These are phyloP conservation scores for Erythrocercus mccallii DNA, from an alignment of 2,113 vertebrate genomes.

Conservation along the genomic window DNA sequence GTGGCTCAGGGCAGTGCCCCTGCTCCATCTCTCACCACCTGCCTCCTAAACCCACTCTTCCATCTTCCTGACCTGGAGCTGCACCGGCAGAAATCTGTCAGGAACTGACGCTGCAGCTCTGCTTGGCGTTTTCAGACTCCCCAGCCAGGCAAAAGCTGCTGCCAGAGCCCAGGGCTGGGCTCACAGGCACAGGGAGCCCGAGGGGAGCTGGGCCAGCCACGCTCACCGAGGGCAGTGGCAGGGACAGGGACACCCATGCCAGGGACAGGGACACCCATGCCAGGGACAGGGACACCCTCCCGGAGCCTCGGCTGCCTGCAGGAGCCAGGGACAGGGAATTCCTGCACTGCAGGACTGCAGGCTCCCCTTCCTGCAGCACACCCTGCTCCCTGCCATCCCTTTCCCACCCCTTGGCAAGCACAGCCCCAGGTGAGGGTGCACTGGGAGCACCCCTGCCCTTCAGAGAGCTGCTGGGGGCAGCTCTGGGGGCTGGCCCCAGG, in stretches of 20 bases:
- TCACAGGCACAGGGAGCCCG: too few relatives aligned
- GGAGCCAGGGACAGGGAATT: too few relatives aligned
- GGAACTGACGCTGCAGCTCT: not conserved
- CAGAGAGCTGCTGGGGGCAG: not conserved
- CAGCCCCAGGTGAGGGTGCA: not conserved
- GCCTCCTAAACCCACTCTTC: not conserved
- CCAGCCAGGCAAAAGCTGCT: fast-evolving
- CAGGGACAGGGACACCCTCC: too few relatives aligned
- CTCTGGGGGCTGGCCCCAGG: not conserved
- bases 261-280: too few relatives aligned
- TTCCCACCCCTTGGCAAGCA: not conserved
- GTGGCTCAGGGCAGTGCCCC: fast-evolving
- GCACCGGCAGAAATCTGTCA: not conserved
- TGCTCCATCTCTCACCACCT: not conserved
- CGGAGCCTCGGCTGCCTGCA: too few relatives aligned
- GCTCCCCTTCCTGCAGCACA: too few relatives aligned
- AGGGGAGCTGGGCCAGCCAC: not conserved
- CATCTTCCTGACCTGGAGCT: not conserved
- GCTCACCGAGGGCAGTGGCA: not conserved
- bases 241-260: too few relatives aligned
- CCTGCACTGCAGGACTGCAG: too few relatives aligned
- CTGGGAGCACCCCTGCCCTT: too few relatives aligned
- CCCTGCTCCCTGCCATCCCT: not conserved
- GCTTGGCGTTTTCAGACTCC: not conserved
- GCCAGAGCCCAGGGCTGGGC: not conserved